Evolutionary conservation across 2,797 vertebrate genomes (phyloP), one percentile per base, ranked within the genome.

Genomic region (Helicolenus hilgendorfi): DNA sequence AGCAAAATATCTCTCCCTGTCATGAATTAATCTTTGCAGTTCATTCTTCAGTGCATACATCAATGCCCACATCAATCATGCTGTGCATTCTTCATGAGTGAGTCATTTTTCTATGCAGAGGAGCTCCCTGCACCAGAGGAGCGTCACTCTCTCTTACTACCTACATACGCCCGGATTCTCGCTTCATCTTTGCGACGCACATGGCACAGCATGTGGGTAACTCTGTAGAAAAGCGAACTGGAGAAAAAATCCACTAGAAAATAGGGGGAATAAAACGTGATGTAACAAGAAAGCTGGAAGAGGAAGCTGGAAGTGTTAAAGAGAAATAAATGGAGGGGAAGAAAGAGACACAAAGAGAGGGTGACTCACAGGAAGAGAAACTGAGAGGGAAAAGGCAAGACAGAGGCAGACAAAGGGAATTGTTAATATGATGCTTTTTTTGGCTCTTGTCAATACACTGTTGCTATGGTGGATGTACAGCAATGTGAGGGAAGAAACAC

Each of bases 141-240:
- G 13, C 24, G 56, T 65, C 78, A 41, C 33, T 55, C 49, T 65
- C 63, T 72, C 41, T 64, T 18, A 36, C 73, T 79, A 53, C 35
- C 77, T 68, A 35, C 81, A 72, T 58, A 62, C 55, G 60, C 67
- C 45, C 22, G 69, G 35, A 82, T 84, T 67, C 49, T 41, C 4
- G 13, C 62, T 84, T 77, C 45, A 38, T 79, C 73, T 60, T 31
- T 20, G 31, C 70, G 31, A 73, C 24, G 36, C 85, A 84, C 83
- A 76, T 55, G 74, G 49, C 79, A 70, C 72, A 76, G 87, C 85
- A 82, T 84, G 87, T 68, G 77, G 72, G 11, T 79, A 59, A 70
- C 26, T 55, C 65, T 49, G 49, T 14, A 70, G 87, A 78, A 79
- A 41, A 36, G 64, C 65, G 5, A 49, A 70, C 59, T 55, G 72